phyloP scores from a whole-genome alignment of 2,888 invertebrate genomes.

The Hylaea fasciaria region DNA sequence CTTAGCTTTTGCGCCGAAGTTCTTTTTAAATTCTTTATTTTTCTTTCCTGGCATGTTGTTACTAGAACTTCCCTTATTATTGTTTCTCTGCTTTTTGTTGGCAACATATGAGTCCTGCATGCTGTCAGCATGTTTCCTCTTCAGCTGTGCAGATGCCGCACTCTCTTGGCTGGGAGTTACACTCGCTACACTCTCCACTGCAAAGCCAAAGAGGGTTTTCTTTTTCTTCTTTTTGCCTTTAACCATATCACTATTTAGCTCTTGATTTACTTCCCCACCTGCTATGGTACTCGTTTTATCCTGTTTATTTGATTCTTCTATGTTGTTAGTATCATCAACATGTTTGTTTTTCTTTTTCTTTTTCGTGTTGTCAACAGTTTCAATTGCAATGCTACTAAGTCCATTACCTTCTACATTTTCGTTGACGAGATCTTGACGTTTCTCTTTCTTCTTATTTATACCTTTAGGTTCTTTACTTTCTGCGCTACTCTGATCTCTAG shows the following conservation, averaged over 20 bases:
- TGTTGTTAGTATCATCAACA: conserved; percentile 7
- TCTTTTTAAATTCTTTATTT: conserved; percentile 44
- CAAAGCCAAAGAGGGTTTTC: conserved; percentile 47
- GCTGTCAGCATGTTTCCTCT: conserved; percentile 45
- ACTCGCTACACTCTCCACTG: conserved; percentile 55
- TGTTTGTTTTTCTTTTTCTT: conserved; percentile 30
- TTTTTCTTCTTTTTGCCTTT: conserved; percentile 50
- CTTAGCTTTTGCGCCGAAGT: conserved; percentile 44
- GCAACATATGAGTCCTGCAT: conserved; percentile 36
- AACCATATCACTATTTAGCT: conserved; percentile 9
- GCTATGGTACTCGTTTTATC: conserved; percentile 1
- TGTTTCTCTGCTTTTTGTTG: conserved; percentile 52
- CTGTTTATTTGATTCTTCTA: conserved; percentile 18
- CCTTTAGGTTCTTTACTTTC: conserved; percentile 20
- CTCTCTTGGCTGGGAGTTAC: conserved; percentile 54
- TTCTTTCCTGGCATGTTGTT: conserved; percentile 40
- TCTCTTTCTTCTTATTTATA: conserved; percentile 45
- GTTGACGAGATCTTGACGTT: conserved; percentile 28
- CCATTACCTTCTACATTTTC: conserved; percentile 33
- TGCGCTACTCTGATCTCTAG: too few species aligned
- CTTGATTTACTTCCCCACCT: conserved; percentile 9
- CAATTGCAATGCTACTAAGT: conserved; percentile 25
- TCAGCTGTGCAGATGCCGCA: conserved; percentile 26
- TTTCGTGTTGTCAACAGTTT: conserved; percentile 35
- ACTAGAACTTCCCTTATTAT: conserved; percentile 33